Evolutionary conservation across 2,113 vertebrate genomes (phyloP), one percentile per base, ranked within the genome.

Genomic region (Entelurus aequoreus): DNA sequence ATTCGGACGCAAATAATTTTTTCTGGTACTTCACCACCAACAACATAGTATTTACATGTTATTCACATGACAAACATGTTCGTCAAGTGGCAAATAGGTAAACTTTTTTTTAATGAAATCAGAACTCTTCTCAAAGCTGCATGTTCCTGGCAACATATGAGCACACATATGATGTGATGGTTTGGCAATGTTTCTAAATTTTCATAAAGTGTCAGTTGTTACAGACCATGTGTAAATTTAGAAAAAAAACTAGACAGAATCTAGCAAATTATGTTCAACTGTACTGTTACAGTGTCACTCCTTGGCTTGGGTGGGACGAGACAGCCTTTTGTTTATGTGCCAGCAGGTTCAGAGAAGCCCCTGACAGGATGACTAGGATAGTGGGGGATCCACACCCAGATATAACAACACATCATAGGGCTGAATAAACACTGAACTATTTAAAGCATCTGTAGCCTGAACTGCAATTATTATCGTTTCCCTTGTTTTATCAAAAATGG

Each of bases 371-470:
- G 52, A 76, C 65, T 83, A 46, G 68, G 61, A 71, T 65, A 44
- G 63, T 60, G 71, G 71, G 63, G 60, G 6, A 63, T 72, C 68
- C 74, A 80, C 84, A 75, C 74, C 83, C 82, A 75, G 69, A 76
- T 83, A 87, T 87, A 87, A 84, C 74, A 84, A 59, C 50, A 69
- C 62, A 68, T 80, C 82, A 79, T 63, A 71, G 54, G 58, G 76
- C 68, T 84, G 84, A 54, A 79, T 74, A 86, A 88, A 87, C 84
- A 86, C 5, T 10, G 60, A 66, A 21, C 62, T 58, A 51, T 54
- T 65, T 62, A 63, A 10, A 71, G 62, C 19, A 63, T 55, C 50
- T 60, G 63, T 52, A 60, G 76, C 79, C 79, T 74, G 67, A 21
- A 73, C 48, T 44, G 40, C 47, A 65, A 54, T 69, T 55, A 77